Base-by-base conservation (phyloP, 2,113 vertebrate genomes). In the Dolichallabes microphthalmus region DNA sequence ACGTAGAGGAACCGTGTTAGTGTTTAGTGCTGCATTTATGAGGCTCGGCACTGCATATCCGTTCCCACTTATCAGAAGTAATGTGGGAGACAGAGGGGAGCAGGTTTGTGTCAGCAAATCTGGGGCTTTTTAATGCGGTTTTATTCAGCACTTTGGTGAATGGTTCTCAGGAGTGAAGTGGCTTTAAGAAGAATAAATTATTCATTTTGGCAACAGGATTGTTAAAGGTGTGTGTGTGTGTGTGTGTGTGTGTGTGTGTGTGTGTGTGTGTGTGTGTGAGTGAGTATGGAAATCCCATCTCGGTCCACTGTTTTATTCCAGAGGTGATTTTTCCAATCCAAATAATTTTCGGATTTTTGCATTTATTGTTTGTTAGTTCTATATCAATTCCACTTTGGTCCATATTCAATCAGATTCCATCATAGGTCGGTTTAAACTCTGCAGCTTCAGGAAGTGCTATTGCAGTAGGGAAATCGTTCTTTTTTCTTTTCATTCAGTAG, bases 191-290 rank as follows among this genome's bases (percentile, higher is more conserved):
- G 74, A 80, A 84, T 82, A 78, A 88, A 85, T 88, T 84, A 87
- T 89, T 91, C 85, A 90, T 88, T 82, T 68, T 74, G 82, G 83
- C 68, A 86, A 82, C 77, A 83, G 81, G 86, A 87, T 84, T 87
- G 39, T 86, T 69, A 71, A 15, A 32, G 50, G 84, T 10, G 55
- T 80, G 76, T 57, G 61, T 53, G 78, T 4, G 66, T 52, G 84
- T 60, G 64, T n/a, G 52, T 58, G 60, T 55, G 73, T 17, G 22
- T 45, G 14, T 50, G 30, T 22, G 63, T 58, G 45, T 66, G 82
- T 17, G 22, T 45, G 20, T 45, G 30, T 30, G 63, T 30, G 60
- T 27, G 45, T 66, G 60, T 7, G 25, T 58, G 22, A 11, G n/a
- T 19, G 60, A 22, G 53, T 25, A 19, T 64, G 53, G 61, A 50